Evolutionary conservation across 2,113 vertebrate genomes (phyloP).

Genomic region (Ceuthmochares aereus): DNA sequence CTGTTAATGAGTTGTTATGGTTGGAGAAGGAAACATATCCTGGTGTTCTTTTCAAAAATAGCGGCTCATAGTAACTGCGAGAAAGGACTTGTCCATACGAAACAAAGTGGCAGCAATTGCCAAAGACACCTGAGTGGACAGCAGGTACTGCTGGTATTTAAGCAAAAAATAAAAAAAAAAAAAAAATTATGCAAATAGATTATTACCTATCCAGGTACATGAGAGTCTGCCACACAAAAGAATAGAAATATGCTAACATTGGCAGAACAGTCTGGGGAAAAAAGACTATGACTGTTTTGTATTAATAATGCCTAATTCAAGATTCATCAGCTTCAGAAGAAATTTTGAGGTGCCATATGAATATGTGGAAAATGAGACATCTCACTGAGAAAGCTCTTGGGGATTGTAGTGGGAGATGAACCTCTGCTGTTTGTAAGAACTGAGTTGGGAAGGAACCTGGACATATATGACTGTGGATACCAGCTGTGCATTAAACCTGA

Average conservation of each 20-base stretch:
- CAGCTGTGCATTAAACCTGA: not conserved
- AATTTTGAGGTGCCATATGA: not conserved
- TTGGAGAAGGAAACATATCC: not conserved
- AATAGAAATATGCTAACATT: not conserved
- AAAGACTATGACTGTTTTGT: not conserved
- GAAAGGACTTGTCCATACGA: not conserved
- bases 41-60: not conserved
- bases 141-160: not conserved
- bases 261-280: not conserved
- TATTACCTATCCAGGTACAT: not conserved
- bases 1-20: not conserved
- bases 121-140: not conserved
- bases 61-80: not conserved
- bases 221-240: not conserved
- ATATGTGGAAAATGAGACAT: not conserved
- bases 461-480: fast-evolving
- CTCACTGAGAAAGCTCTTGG: not conserved
- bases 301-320: not conserved
- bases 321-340: not conserved
- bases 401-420: not conserved
- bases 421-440: not conserved
- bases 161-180: not conserved
- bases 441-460: not conserved
- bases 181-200: not conserved
- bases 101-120: not conserved